Evolutionary conservation across 2,888 invertebrate species (phyloP).

Genomic region (Chalcis sispes): DNA sequence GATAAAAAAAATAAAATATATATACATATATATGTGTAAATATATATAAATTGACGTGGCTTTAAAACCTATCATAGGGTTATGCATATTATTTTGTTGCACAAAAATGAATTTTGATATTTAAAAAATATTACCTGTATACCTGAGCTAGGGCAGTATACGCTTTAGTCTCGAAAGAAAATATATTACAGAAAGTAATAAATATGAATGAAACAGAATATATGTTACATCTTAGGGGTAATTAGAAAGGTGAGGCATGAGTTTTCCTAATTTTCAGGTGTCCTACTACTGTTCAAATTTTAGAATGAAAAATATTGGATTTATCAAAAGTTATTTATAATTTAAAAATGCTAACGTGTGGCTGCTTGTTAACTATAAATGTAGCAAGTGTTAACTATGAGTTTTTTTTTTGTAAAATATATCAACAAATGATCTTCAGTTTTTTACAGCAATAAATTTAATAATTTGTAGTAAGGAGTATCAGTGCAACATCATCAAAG

Average conservation of each 20-base stretch:
- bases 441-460: slow-evolving; percentile 20
- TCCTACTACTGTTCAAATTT: slow-evolving; percentile 65
- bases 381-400: slow-evolving; percentile 8
- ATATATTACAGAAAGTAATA: slow-evolving; percentile 69
- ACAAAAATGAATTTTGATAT: slow-evolving; percentile 62
- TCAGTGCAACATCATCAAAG: slow-evolving; percentile 3
- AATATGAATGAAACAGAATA: slow-evolving; percentile 67
- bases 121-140: slow-evolving; percentile 56
- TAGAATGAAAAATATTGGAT: slow-evolving; percentile 50
- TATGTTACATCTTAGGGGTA: slow-evolving; percentile 72
- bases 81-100: slow-evolving; percentile 74
- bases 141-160: slow-evolving; percentile 71
- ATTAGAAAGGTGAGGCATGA: slow-evolving; percentile 75
- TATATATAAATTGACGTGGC: slow-evolving; percentile 69
- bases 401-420: slow-evolving; percentile 8
- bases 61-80: slow-evolving; percentile 71
- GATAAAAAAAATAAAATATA: slow-evolving; percentile 63
- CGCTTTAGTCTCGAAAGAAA: slow-evolving; percentile 74
- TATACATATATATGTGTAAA: too few relatives aligned
- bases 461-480: slow-evolving; percentile 8
- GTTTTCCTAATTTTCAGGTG: slow-evolving; percentile 74
- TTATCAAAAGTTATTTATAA: slow-evolving; percentile 53
- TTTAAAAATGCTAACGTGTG: slow-evolving; percentile 59
- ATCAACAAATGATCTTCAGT: background rate
- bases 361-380: slow-evolving; percentile 63